Base-by-base conservation (phyloP, 2,113 vertebrate genomes). In the Myxocyprinus asiaticus region DNA sequence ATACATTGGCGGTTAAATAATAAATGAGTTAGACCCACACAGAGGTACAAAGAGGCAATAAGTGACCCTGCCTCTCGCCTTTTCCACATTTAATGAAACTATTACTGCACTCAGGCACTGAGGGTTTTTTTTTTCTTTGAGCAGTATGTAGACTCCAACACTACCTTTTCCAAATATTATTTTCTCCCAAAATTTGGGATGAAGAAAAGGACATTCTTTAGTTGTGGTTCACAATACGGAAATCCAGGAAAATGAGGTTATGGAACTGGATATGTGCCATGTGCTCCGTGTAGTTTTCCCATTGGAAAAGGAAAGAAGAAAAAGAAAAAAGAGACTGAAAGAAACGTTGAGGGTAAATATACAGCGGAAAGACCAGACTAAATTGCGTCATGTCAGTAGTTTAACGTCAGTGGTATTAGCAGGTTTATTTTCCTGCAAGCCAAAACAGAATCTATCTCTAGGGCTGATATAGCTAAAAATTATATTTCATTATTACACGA, bases 191-290 rank as follows among this genome's bases (percentile, higher is more conserved):
- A 56, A 63, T 63, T 65, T 76, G 12, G 48, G 47, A 53, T 43
- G 74, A 43, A 55, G 17, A 47, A 74, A 9, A 59, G 50, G 22
- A 63, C 2, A 33, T 58, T 73, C 14, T 73, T 56, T 75, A 50
- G 63, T 75, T 17, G 15, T 63, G 59, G 72, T 50, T 63, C 47
- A 64, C 72, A 61, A 33, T 33, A 33, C 22, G 3, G 22, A 33
- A 33, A 48, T 73, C 70, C 59, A 53, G 74, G 74, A 76, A 76
- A 76, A 76, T 76, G 3, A 65, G 74, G 74, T 76, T 76, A 76
- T 76, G 74, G 74, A 65, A 65, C 74, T 76, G 74, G 74, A 76
- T 65, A 4, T 15, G 61, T 55, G 74, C 74, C 74, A 76, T 48
- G 5, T 74, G 61, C 61, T 76, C 9, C 0, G 22, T 76, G 48